These are phyloP conservation scores for Collichthys lucidus DNA, from an alignment of 2,113 vertebrate species.

Conservation along the genomic window DNA sequence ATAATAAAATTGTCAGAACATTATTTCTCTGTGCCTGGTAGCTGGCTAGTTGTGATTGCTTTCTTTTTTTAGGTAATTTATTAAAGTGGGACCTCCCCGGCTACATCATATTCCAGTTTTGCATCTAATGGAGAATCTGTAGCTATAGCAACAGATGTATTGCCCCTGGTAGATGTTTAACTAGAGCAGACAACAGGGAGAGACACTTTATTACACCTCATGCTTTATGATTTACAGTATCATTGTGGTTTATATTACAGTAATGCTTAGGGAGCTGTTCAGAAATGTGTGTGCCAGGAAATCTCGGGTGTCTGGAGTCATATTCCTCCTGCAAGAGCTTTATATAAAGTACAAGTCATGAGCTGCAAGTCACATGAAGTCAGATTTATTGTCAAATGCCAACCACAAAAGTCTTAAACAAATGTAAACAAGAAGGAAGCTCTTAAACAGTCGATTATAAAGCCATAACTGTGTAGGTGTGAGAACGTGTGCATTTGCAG, in stretches of 20 bases:
- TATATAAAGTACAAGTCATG: conserved; percentile 1
- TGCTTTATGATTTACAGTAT: conserved; percentile 74
- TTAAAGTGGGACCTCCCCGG: conserved; percentile 75
- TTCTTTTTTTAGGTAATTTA: conserved; percentile 70
- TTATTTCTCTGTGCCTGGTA: conserved; percentile 51
- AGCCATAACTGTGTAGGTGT: background rate
- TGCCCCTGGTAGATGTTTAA: conserved; percentile 80
- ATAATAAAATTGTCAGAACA: conserved; percentile 57
- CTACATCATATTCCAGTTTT: conserved; percentile 53
- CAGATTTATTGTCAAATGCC: conserved; percentile 28
- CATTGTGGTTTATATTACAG: conserved; percentile 69
- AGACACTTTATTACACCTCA: conserved; percentile 77
- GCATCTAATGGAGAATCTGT: conserved; percentile 63
- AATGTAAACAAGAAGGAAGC: conserved; percentile 26
- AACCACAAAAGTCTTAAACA: conserved; percentile 28
- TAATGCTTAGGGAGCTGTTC: conserved; percentile 63
- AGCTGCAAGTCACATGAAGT: conserved; percentile 35
- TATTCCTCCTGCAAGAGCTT: conserved; percentile 45
- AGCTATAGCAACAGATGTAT: conserved; percentile 78
- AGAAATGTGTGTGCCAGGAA: conserved; percentile 53
- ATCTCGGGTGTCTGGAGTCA: conserved; percentile 29
- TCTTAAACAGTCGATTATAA: background rate
- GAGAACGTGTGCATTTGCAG: background rate
- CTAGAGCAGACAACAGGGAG: conserved; percentile 77
- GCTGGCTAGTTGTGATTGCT: conserved; percentile 54